phyloP scores from a whole-genome alignment of 2,888 invertebrate species.

The Erannis defoliaria region DNA sequence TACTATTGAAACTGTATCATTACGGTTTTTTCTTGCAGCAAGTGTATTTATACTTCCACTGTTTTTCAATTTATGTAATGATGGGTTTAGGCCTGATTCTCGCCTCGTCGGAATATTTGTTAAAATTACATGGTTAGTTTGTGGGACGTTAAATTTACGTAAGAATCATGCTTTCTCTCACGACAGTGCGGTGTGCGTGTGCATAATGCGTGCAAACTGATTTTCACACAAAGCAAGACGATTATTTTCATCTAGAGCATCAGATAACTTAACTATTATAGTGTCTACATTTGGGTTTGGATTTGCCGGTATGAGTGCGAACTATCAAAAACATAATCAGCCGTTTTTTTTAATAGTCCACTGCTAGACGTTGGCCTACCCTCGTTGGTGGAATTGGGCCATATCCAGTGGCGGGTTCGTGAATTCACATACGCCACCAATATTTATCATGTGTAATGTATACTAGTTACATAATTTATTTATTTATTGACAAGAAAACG shows the following conservation, averaged over 20 bases:
- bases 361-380: too few species aligned
- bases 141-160: conserved; percentile 56
- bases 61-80: conserved; percentile 17
- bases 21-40: conserved; percentile 17
- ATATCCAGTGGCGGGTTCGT: too few species aligned
- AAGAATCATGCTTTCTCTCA: conserved; percentile 73
- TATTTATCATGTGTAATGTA: too few species aligned
- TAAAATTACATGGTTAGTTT: conserved; percentile 46
- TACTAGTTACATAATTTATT: too few species aligned
- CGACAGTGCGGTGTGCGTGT: conserved; percentile 62
- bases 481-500: too few species aligned
- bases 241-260: conserved; percentile 46
- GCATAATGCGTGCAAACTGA: conserved; percentile 66
- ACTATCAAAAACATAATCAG: neutral
- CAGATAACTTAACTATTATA: too few species aligned
- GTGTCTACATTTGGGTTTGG: conserved; percentile 26
- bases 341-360: too few species aligned
- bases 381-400: too few species aligned
- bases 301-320: neutral
- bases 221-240: conserved; percentile 68
- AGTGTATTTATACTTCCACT: conserved; percentile 8
- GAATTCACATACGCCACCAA: too few species aligned
- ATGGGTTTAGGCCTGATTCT: conserved; percentile 21
- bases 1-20: conserved; percentile 39
- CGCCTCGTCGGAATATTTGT: conserved; percentile 41